phyloP scores from a whole-genome alignment of 1,140 invertebrate species.

The Drosophila littoralis region DNA sequence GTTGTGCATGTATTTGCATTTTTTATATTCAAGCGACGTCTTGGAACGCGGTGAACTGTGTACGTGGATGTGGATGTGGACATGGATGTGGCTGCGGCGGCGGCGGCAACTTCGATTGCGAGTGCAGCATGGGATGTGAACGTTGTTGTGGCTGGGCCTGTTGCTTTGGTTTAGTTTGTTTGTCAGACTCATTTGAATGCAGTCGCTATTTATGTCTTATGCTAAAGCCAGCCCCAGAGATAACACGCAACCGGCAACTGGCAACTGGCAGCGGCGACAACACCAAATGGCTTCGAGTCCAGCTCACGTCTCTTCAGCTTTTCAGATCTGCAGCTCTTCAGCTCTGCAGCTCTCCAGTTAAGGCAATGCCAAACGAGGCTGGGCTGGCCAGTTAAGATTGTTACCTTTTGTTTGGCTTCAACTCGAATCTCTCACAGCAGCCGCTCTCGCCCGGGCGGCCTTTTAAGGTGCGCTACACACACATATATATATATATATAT shows the following conservation, averaged over 20 bases:
- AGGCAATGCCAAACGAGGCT: constrained; percentile 35
- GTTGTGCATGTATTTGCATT: constrained; percentile 52
- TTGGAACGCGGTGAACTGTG: not conserved
- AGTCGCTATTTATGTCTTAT: constrained; percentile 82
- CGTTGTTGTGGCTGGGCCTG: constrained; percentile 16
- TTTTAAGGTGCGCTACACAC: constrained; percentile 45
- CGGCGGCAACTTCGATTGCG: too few relatives aligned
- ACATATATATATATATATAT: not conserved
- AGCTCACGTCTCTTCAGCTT: constrained; percentile 15
- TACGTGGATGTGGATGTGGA: constrained; percentile 1
- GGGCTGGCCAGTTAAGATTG: constrained; percentile 41
- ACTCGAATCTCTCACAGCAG: constrained; percentile 11
- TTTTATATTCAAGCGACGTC: constrained; percentile 25
- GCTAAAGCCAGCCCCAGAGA: constrained; percentile 69
- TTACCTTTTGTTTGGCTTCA: constrained; percentile 41
- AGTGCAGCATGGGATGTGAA: constrained; percentile 10
- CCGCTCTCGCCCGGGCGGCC: constrained; percentile 24
- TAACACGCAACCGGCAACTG: constrained; percentile 55
- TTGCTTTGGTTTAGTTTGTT: constrained; percentile 67
- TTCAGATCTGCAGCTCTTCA: constrained; percentile 1
- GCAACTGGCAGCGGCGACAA: constrained; percentile 36
- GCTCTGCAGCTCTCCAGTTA: constrained; percentile 29
- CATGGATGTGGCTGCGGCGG: not conserved
- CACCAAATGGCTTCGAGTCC: constrained; percentile 22
- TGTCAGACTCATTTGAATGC: constrained; percentile 80